phyloP scores from a whole-genome alignment of 2,888 invertebrate genomes.

The Smittia sp. region DNA sequence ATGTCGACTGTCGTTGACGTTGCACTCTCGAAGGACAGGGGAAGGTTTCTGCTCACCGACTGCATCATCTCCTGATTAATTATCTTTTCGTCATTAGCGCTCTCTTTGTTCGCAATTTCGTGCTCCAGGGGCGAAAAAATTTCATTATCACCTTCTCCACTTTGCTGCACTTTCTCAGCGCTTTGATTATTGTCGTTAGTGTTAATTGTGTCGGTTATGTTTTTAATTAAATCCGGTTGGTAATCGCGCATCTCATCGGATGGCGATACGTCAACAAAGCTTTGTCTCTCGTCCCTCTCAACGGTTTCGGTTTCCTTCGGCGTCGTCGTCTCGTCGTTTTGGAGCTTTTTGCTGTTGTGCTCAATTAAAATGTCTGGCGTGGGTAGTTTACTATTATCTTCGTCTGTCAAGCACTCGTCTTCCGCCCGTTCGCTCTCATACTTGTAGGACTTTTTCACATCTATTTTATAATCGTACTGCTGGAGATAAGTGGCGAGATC shows the following conservation, averaged over 20 bases:
- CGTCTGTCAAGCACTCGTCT: slow-evolving; percentile 42
- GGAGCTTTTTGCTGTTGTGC: slow-evolving; percentile 44
- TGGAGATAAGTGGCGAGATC: slow-evolving; percentile 44
- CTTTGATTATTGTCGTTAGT: slow-evolving; percentile 40
- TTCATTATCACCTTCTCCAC: slow-evolving; percentile 6
- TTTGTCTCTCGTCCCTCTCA: slow-evolving; percentile 10
- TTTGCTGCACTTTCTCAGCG: not conserved
- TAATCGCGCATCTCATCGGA: slow-evolving; percentile 12
- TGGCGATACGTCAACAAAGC: not conserved
- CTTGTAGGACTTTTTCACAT: slow-evolving; percentile 16
- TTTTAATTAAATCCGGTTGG: slow-evolving; percentile 48
- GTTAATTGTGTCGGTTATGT: slow-evolving; percentile 44
- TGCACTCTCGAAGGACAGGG: slow-evolving; percentile 45
- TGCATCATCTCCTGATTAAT: slow-evolving; percentile 19
- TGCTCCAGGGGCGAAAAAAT: slow-evolving; percentile 26
- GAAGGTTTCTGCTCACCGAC: not conserved
- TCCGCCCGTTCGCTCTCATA: not conserved
- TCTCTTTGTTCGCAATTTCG: not conserved
- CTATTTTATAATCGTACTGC: slow-evolving; percentile 29
- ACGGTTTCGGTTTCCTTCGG: slow-evolving; percentile 24
- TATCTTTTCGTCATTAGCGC: slow-evolving; percentile 36
- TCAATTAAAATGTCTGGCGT: slow-evolving; percentile 50
- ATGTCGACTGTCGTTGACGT: slow-evolving; percentile 47
- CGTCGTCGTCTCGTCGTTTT: slow-evolving; percentile 16
- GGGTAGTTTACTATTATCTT: slow-evolving; percentile 43